phyloP scores from a whole-genome alignment of 2,113 vertebrate species.

The Sander lucioperca region DNA sequence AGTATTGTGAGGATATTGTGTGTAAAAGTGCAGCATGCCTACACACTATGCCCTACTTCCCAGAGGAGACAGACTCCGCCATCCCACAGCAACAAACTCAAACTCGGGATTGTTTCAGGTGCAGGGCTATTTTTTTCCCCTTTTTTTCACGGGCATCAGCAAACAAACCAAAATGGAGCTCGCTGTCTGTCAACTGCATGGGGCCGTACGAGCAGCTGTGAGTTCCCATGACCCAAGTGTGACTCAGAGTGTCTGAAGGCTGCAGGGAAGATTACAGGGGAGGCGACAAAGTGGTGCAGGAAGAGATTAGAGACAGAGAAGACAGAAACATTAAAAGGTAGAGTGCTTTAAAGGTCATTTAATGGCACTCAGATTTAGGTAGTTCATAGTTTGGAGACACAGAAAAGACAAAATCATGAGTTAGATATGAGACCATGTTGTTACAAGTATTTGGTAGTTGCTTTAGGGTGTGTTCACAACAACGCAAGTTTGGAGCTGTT shows the following conservation, averaged over 20 bases:
- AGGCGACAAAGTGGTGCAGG: conserved; percentile 32
- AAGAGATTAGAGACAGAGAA: conserved; percentile 51
- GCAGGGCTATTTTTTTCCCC: conserved; percentile 38
- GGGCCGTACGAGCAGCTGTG: conserved; percentile 66
- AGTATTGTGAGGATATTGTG: neutral
- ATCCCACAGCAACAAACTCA: conserved; percentile 43
- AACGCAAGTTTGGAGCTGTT: conserved; percentile 8
- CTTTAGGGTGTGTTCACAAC: conserved; percentile 3
- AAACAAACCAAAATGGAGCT: conserved; percentile 60
- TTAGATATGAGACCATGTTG: conserved; percentile 10
- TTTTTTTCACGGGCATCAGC: conserved; percentile 53
- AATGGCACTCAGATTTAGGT: neutral
- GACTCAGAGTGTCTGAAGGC: conserved; percentile 50
- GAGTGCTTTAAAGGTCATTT: conserved; percentile 26
- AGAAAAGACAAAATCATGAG: neutral
- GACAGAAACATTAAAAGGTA: conserved; percentile 35
- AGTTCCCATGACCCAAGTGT: conserved; percentile 74
- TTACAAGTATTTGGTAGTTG: conserved; percentile 9
- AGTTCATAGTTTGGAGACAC: neutral
- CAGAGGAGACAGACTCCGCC: conserved; percentile 21
- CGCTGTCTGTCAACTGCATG: conserved; percentile 54
- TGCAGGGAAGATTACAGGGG: conserved; percentile 61
- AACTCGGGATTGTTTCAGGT: conserved; percentile 74
- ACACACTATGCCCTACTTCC: conserved; percentile 63
- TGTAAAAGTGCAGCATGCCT: conserved; percentile 48